Percentiles rank a stretch among this genome's conserved stretches.
Evolutionary conservation across 2,797 vertebrate species (phyloP).

Genomic region (Eupleurogrammus muticus): DNA sequence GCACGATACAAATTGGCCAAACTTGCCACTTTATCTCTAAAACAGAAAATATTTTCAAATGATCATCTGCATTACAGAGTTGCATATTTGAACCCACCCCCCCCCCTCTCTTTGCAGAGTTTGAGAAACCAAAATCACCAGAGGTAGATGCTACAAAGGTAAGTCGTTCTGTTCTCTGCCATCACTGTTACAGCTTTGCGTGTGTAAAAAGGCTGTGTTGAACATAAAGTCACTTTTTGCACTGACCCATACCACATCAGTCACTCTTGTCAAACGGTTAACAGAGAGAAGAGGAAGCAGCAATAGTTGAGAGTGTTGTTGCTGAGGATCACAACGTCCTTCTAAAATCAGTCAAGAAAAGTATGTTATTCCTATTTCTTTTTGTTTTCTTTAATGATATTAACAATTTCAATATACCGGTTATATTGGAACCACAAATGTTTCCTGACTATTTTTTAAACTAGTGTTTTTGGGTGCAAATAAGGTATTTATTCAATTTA

Average conservation of each 20-base stretch:
- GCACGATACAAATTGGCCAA: too few relatives aligned
- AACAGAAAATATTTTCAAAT: neutral
- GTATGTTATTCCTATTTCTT: too few relatives aligned
- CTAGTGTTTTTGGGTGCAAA: neutral
- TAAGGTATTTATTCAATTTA: neutral
- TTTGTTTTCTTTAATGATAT: neutral
- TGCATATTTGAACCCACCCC: neutral
- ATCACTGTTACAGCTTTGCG: neutral
- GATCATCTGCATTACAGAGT: neutral
- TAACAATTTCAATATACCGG: neutral
- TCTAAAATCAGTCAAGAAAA: constrained; percentile 75
- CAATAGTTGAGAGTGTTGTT: constrained; percentile 75
- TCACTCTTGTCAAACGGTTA: neutral
- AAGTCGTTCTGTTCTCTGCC: neutral
- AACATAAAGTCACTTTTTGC: neutral
- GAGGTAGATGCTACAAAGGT: constrained; percentile 75
- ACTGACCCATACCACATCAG: neutral
- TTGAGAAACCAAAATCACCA: constrained; percentile 69
- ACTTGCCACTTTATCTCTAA: too few relatives aligned
- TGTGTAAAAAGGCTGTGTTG: neutral
- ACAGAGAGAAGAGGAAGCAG: constrained; percentile 77
- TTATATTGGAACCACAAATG: too few relatives aligned
- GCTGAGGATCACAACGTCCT: constrained; percentile 72
- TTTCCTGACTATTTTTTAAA: too few relatives aligned
- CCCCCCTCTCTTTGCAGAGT: constrained; percentile 50